Base-by-base conservation (phyloP, 2,113 vertebrate genomes). In the Corythornis cristatus region DNA sequence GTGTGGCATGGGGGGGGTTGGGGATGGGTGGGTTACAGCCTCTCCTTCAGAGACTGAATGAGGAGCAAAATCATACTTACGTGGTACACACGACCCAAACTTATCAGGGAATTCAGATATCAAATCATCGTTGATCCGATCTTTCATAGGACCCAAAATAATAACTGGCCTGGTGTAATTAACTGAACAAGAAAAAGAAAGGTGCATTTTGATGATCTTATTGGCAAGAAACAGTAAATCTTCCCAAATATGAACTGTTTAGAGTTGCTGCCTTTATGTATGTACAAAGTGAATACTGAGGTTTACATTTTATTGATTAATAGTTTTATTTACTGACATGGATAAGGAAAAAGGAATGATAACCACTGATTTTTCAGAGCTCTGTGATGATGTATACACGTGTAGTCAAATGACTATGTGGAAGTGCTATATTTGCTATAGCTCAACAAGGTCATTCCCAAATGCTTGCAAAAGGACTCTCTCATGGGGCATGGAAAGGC, bases 91-190 rank as follows among this genome's bases (percentile, higher is more conserved):
- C 1, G 99, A 99, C 51, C 99, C 99, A 97, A 99, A 99, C 96
- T 99, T 99, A 93, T 99, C 99, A 42, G 99, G 99, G 90, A 99
- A 99, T 96, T 99, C 99, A 12, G 99, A 99, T 97, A 99, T 99
- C 95, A 99, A 98, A 95, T 99, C 99, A 43, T 99, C 99, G 11
- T 99, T 99, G 97, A 99, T 98, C 77, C 99, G 98, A 97, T 99
- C 99, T 98, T 99, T 99, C 99, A 99, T 99, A 22, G 99, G 99
- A 50, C 99, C 99, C 64, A 99, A 98, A 95, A 99, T 99, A 91
- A 99, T 99, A 92, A 99, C 98, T 0, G 99, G 99, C 88, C 99
- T 98, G 91, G 99, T 99, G 77, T 99, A 99, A 97, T 97, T 98
- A 95, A 99, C 99, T 99, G 97, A 56, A 82, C 82, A 83, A 80